phyloP scores from a whole-genome alignment of 1,140 invertebrate genomes.

The Heliothis subflexa region DNA sequence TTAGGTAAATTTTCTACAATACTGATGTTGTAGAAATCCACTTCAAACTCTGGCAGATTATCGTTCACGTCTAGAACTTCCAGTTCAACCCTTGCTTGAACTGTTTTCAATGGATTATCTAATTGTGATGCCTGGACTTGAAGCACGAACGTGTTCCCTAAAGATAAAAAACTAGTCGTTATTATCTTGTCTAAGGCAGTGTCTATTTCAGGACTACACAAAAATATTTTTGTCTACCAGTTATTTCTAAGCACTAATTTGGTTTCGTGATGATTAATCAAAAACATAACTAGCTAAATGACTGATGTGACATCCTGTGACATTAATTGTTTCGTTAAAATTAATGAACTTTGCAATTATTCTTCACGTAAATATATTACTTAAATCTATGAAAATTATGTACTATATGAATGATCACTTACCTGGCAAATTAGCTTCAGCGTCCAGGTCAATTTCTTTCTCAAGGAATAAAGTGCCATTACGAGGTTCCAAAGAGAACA shows the following conservation, averaged over 20 bases:
- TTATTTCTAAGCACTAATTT: too few species aligned
- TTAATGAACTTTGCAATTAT: too few species aligned
- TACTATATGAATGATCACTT: neutral
- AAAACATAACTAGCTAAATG: too few species aligned
- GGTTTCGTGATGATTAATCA: too few species aligned
- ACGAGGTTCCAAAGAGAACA: conserved; percentile 90
- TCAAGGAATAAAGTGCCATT: conserved; percentile 92
- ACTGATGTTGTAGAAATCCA: conserved; percentile 95
- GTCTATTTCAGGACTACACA: too few species aligned
- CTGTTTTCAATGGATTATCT: conserved; percentile 92
- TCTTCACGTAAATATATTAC: too few species aligned
- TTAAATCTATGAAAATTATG: neutral
- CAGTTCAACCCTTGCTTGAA: conserved; percentile 91
- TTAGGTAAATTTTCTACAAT: conserved; percentile 96
- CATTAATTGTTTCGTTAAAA: too few species aligned
- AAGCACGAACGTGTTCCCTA: conserved; percentile 91
- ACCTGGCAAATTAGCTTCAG: conserved; percentile 88
- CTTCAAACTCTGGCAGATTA: conserved; percentile 94
- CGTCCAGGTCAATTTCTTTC: conserved; percentile 92
- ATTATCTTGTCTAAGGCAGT: neutral
- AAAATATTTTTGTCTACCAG: too few species aligned
- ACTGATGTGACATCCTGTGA: too few species aligned
- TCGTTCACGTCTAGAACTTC: conserved; percentile 94
- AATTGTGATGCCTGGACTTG: conserved; percentile 92
- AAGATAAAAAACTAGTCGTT: conserved; percentile 41